Base-by-base conservation (phyloP, 2,113 vertebrate genomes). In the Motacilla alba region DNA sequence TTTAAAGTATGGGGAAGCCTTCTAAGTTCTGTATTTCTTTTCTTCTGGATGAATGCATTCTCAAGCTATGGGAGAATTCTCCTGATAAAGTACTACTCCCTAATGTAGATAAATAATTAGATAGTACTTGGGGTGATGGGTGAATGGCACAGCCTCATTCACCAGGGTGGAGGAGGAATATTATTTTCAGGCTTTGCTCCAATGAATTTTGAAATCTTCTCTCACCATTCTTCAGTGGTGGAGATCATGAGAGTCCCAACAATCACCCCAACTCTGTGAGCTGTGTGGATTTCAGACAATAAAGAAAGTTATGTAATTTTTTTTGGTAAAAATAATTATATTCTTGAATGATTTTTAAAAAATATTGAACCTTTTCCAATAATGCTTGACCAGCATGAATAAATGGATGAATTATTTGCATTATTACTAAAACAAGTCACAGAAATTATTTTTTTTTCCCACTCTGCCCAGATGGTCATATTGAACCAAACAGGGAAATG, bases 401-500 rank as follows among this genome's bases (percentile, higher is more conserved):
- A 94, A 88, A 10, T 73, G 31, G 15, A 85, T 73, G 22, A 85
- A n/a, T 64, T 79, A 41, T 3, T 85, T 5, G n/a, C 6, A 69
- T 49, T 62, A 68, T 41, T 80, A 50, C 43, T 21, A 46, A 39
- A 72, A 70, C 49, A 22, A 58, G 10, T n/a, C 30, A 55, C 35
- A 79, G 70, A 64, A 21, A 30, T 50, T 49, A 1, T 44, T 27
- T 86, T 58, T 82, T 89, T 44, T 2, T 2, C n/a, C 14, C 10
- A 35, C 23, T 83, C 67, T 94, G 49, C 49, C 75, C 90, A 94
- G 67, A 83, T 79, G 53, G 31, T 77, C 13, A 0, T 52, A 94
- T 80, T 90, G 90, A 88, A 89, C 43, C 33, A 90, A 97, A 77
- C 23, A 80, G 52, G 74, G 66, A 86, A 93, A 86, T 28, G 41